phyloP scores from a whole-genome alignment of 37 sponge, comb jelly and placozoan genomes.

The Ephydatia muelleri region DNA sequence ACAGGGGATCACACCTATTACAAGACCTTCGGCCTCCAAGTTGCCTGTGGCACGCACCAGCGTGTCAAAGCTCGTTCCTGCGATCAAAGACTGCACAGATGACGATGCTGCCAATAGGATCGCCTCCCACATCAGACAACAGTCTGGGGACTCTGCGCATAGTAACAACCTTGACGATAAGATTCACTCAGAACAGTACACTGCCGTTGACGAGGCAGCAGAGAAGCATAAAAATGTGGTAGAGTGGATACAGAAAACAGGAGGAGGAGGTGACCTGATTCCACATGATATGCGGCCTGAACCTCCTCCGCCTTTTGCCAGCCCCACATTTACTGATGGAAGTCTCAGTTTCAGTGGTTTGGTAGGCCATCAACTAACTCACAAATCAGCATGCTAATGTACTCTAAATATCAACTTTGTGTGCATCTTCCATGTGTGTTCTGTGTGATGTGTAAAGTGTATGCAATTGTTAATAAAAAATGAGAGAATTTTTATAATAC shows the following conservation, averaged over 20 bases:
- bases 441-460: neutral
- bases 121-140: neutral
- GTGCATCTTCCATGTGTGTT: neutral
- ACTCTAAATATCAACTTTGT: neutral
- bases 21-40: neutral
- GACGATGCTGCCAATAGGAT: neutral
- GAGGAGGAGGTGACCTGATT: constrained; percentile 1
- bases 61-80: neutral
- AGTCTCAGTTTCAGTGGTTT: constrained; percentile 20
- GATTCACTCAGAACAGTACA: neutral
- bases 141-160: neutral
- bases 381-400: neutral
- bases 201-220: neutral
- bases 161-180: neutral
- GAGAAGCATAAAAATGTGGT: constrained; percentile 2
- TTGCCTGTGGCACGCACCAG: neutral
- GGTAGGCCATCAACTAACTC: constrained; percentile 15
- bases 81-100: neutral
- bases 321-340: constrained; percentile 44
- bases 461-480: neutral
- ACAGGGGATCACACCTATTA: neutral
- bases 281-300: constrained; percentile 5
- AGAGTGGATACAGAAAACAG: constrained; percentile 49
- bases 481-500: neutral
- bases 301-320: neutral